A percentile compares a stretch with the other conserved stretches of the same genome.
Conservation (phyloP, 1,140 invertebrate genomes). For the Parapsyche elsis region DNA sequence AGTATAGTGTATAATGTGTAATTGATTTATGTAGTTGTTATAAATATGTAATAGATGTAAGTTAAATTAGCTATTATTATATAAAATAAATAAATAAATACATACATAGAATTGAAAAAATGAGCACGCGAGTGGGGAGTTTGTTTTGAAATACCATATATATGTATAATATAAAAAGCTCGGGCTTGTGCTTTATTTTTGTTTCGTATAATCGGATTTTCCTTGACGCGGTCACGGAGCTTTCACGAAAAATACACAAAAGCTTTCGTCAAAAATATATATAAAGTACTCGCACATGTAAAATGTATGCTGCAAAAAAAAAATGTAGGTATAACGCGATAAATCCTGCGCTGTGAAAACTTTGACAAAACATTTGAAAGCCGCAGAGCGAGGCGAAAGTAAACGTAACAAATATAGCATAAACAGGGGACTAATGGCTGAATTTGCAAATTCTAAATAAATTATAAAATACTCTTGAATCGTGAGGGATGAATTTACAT, state of each 20-base stretch:
- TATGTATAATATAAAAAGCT: background rate
- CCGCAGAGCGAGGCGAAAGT: background rate
- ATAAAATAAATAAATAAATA: too few relatives aligned
- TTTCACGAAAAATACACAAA: constrained; percentile 15
- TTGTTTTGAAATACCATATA: too few relatives aligned
- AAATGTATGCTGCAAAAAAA: background rate
- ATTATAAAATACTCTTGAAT: too few relatives aligned
- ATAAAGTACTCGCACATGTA: too few relatives aligned
- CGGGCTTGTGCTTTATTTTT: constrained; percentile 26
- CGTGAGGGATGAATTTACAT: too few relatives aligned
- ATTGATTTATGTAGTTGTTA: too few relatives aligned
- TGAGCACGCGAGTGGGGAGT: background rate
- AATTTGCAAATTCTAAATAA: too few relatives aligned
- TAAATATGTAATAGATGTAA: too few relatives aligned
- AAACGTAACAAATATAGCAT: background rate
- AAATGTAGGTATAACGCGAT: background rate
- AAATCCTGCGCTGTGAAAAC: background rate
- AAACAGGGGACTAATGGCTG: too few relatives aligned
- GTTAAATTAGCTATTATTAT: too few relatives aligned
- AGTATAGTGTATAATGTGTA: too few relatives aligned
- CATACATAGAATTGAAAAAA: background rate
- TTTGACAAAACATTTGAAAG: constrained; percentile 8
- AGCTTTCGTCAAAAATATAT: background rate
- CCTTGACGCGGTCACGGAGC: constrained; percentile 16
- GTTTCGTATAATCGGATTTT: constrained; percentile 32